phyloP scores from a whole-genome alignment of 1,140 invertebrate species.

The Apocrypta bakeri region DNA sequence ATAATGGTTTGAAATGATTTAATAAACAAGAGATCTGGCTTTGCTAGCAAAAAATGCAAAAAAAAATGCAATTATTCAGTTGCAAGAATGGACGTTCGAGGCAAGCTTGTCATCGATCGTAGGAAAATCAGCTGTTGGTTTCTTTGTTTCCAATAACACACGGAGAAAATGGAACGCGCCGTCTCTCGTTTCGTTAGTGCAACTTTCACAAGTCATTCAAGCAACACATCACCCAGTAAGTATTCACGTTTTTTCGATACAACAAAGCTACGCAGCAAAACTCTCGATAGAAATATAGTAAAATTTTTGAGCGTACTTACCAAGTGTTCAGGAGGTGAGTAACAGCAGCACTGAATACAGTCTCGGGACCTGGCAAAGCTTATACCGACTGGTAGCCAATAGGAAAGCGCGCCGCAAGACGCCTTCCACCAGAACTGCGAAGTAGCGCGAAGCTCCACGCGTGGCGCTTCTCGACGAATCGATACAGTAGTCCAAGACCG shows the following conservation, averaged over 20 bases:
- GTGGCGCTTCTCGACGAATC: slow-evolving; percentile 5
- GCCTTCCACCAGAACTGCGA: slow-evolving; percentile 38
- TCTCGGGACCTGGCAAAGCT: slow-evolving; percentile 50
- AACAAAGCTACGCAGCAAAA: background rate
- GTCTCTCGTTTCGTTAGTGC: background rate
- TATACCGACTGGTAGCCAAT: slow-evolving; percentile 57
- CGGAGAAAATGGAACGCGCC: background rate
- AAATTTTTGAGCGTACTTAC: slow-evolving; percentile 57
- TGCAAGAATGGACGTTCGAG: background rate
- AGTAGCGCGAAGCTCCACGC: background rate
- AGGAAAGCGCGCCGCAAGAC: background rate
- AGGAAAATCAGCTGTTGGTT: slow-evolving; percentile 33
- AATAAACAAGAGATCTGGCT: background rate
- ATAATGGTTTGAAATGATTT: background rate
- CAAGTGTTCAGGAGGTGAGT: slow-evolving; percentile 65
- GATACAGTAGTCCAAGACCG: slow-evolving; percentile 9
- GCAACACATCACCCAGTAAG: background rate
- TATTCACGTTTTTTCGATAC: background rate
- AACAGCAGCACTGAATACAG: slow-evolving; percentile 66
- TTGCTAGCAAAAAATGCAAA: background rate
- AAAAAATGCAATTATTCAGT: background rate
- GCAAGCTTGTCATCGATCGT: background rate
- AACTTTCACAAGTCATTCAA: background rate
- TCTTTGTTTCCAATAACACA: slow-evolving; percentile 12
- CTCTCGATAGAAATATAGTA: background rate